phyloP scores from a whole-genome alignment of 2,113 vertebrate genomes.

The Dromaius novaehollandiae region DNA sequence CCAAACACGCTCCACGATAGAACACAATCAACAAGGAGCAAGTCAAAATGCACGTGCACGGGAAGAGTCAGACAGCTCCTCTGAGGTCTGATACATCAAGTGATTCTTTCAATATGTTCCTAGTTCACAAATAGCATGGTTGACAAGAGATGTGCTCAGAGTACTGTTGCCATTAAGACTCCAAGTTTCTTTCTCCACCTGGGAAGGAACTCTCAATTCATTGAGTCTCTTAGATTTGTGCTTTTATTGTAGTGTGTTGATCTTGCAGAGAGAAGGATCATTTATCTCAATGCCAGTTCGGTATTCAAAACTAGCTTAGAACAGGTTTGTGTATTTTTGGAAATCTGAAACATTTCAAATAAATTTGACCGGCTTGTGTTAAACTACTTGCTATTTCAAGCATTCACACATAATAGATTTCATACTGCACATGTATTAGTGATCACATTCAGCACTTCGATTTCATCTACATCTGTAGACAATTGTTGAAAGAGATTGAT shows the following conservation, averaged over 20 bases:
- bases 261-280: background rate
- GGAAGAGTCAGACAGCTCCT: slow-evolving; percentile 84
- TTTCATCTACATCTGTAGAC: background rate
- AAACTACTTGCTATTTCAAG: background rate
- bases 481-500: background rate
- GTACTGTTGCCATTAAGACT: background rate
- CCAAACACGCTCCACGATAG: slow-evolving; percentile 91
- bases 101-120: background rate
- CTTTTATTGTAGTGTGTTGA: background rate
- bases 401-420: background rate
- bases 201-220: background rate
- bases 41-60: slow-evolving; percentile 72
- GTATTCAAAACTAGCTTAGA: background rate
- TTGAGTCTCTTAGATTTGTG: background rate
- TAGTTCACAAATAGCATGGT: fast-evolving
- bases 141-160: background rate
- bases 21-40: slow-evolving; percentile 77
- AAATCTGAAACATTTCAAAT: background rate
- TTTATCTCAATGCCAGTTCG: background rate
- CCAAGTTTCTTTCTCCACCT: background rate
- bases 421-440: background rate
- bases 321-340: background rate
- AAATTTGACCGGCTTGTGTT: background rate
- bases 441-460: background rate
- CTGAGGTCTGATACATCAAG: slow-evolving; percentile 77